These are phyloP conservation scores for Microcebus ravelobensis DNA, from an alignment of 2,113 vertebrate genomes.

Conservation along the genomic window DNA sequence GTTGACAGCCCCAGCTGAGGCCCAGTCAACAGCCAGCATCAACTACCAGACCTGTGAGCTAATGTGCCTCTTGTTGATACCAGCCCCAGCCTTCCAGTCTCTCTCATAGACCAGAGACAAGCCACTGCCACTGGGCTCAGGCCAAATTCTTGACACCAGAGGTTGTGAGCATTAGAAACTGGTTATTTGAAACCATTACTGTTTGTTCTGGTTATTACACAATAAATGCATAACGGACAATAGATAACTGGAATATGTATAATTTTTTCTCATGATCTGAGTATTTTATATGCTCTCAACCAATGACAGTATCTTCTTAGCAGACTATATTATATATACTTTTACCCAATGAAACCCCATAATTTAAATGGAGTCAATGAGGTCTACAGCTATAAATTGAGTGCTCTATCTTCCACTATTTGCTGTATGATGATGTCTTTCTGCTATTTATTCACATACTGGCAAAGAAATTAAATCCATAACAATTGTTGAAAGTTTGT, in stretches of 20 bases:
- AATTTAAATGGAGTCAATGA: not conserved
- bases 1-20: not conserved
- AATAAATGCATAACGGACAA: not conserved
- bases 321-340: not conserved
- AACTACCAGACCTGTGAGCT: not conserved
- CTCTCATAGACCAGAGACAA: not conserved
- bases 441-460: not conserved
- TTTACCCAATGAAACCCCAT: not conserved
- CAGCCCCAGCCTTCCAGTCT: not conserved
- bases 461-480: slow-evolving; percentile 1
- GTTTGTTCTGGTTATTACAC: not conserved
- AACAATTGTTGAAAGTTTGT: not conserved
- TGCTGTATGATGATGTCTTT: not conserved
- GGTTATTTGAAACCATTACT: not conserved
- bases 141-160: not conserved
- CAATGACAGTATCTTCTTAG: not conserved
- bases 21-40: not conserved
- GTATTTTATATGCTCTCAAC: not conserved
- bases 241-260: not conserved
- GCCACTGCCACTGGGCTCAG: not conserved
- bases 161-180: not conserved
- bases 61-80: too few species aligned
- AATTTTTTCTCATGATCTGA: not conserved
- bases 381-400: not conserved
- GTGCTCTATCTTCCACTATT: not conserved